phyloP scores from a whole-genome alignment of 37 sponge, comb jelly and placozoan species.

The Mnemiopsis leidyi region DNA sequence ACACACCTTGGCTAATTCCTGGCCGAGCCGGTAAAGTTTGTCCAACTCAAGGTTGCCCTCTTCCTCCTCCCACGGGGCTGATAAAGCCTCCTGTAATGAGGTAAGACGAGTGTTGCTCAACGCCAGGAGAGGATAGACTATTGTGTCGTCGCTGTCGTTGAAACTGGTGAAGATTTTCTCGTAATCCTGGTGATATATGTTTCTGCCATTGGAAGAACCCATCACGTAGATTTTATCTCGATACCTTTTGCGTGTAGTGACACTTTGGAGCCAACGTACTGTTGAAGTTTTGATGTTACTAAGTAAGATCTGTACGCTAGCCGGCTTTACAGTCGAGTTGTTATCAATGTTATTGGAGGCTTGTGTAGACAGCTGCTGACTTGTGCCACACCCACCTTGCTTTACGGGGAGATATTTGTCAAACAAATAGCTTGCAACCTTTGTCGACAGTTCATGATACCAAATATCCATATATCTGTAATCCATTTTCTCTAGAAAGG shows the following conservation, averaged over 20 bases:
- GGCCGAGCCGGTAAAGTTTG: background rate
- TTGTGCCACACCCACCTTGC: background rate
- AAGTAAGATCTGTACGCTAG: background rate
- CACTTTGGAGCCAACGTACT: background rate
- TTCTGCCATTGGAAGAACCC: background rate
- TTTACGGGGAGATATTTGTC: background rate
- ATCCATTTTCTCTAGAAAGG: background rate
- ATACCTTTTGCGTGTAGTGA: background rate
- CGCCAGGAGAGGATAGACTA: background rate
- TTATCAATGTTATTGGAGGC: background rate
- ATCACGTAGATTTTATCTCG: background rate
- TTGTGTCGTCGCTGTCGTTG: background rate
- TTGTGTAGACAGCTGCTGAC: background rate
- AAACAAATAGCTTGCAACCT: background rate
- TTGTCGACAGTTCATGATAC: background rate
- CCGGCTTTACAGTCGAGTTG: background rate
- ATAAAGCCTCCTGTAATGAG: background rate
- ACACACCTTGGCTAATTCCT: background rate
- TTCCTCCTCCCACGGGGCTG: background rate
- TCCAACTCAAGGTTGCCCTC: background rate
- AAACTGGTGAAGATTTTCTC: background rate
- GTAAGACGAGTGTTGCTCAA: background rate
- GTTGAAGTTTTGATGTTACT: background rate
- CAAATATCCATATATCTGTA: conserved; percentile 22
- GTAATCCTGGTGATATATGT: background rate